Evolutionary conservation across 64 coral and sea anemone genomes (phyloP).

Genomic region (Dendronephthya gigantea): DNA sequence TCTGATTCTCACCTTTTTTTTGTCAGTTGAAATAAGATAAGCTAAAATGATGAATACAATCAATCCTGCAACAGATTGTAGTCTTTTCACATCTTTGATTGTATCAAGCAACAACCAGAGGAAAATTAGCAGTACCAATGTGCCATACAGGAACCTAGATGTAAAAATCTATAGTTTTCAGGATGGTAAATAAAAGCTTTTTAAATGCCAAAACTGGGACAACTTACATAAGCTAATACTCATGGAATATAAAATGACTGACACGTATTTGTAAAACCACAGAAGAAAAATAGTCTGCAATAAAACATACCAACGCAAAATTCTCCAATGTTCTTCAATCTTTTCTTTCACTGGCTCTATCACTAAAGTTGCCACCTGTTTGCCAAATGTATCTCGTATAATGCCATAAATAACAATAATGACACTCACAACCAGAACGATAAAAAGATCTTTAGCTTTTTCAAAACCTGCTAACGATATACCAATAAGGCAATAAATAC

Average conservation of each 20-base stretch:
- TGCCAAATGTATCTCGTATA: slow-evolving; percentile 55
- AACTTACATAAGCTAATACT: too few species aligned
- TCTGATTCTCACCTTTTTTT: slow-evolving; percentile 61
- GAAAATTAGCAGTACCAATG: slow-evolving; percentile 45
- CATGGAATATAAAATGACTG: too few species aligned
- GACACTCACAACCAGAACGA: slow-evolving; percentile 53
- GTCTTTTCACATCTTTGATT: slow-evolving; percentile 54
- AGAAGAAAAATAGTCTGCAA: too few species aligned
- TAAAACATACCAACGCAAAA: slow-evolving; percentile 66
- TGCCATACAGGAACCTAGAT: background rate
- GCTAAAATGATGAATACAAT: slow-evolving; percentile 46
- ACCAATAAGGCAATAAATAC: slow-evolving; percentile 55
- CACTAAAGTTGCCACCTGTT: slow-evolving; percentile 26
- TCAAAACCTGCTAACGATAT: slow-evolving; percentile 72
- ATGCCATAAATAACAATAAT: slow-evolving; percentile 62
- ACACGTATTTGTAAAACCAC: too few species aligned
- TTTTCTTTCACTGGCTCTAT: slow-evolving; percentile 42
- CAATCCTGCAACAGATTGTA: slow-evolving; percentile 70
- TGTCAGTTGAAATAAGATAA: slow-evolving; percentile 53
- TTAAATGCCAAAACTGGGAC: background rate
- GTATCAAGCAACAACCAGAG: slow-evolving; percentile 81
- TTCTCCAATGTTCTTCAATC: slow-evolving; percentile 47
- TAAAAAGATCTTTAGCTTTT: slow-evolving; percentile 56
- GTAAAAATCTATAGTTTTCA: background rate
- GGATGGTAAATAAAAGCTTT: too few species aligned